These are phyloP conservation scores for Euwallacea similis DNA, from an alignment of 1,140 invertebrate genomes.

Conservation along the genomic window DNA sequence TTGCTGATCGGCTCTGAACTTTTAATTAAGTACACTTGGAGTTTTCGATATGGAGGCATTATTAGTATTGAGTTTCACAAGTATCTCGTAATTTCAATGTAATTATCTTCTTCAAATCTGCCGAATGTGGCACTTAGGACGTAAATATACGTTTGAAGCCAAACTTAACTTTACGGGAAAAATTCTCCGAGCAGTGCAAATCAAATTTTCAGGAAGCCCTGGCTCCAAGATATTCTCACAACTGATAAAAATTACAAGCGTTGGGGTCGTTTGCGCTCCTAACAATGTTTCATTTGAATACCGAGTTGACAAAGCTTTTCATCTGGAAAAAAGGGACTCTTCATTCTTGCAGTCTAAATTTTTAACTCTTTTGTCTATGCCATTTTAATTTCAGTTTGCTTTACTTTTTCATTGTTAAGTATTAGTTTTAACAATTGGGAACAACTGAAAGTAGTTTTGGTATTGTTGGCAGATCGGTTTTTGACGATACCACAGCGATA, in stretches of 20 bases:
- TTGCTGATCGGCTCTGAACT: too few relatives aligned
- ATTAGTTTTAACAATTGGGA: constrained; percentile 4
- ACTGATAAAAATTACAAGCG: constrained; percentile 31
- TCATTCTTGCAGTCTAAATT: constrained; percentile 23
- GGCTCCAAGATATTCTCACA: constrained; percentile 15
- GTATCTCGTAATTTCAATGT: too few relatives aligned
- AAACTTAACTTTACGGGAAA: constrained; percentile 13
- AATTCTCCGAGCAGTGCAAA: constrained; percentile 8
- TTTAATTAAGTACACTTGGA: too few relatives aligned
- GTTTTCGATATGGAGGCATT: too few relatives aligned
- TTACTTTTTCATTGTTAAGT: constrained; percentile 19
- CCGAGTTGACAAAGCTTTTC: constrained; percentile 31
- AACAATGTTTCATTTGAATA: constrained; percentile 31
- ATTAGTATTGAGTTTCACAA: too few relatives aligned
- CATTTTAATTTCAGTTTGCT: constrained; percentile 23
- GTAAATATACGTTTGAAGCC: constrained; percentile 6
- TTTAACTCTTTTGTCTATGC: constrained; percentile 22
- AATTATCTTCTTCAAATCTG: too few relatives aligned
- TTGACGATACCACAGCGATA: neutral
- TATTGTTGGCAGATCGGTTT: neutral
- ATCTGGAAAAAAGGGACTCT: constrained; percentile 22
- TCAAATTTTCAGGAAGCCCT: constrained; percentile 20
- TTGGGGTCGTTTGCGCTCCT: constrained; percentile 20
- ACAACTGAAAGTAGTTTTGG: neutral
- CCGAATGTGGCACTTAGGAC: neutral